A percentile compares a stretch with the other conserved stretches of the same genome.
Evolutionary conservation across 2,797 vertebrate genomes (phyloP).

Genomic region (Ptychadena robeensis): DNA sequence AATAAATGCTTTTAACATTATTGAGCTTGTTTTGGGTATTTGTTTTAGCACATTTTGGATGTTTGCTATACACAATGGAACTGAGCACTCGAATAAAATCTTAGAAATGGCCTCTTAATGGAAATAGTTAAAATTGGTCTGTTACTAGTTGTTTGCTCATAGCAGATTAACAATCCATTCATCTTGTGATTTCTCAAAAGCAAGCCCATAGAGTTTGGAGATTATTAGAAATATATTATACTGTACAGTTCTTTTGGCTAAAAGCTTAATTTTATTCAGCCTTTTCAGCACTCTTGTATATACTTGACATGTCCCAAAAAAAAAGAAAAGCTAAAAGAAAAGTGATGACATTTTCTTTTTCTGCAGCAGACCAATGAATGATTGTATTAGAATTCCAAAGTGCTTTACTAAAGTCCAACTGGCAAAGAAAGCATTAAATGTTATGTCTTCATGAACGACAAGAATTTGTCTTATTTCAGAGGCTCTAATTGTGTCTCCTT

Average conservation of each 20-base stretch:
- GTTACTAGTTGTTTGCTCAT: too few relatives aligned
- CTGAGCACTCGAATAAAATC: too few relatives aligned
- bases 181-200: too few relatives aligned
- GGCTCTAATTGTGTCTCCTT: background rate
- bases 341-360: background rate
- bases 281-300: background rate
- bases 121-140: too few relatives aligned
- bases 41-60: too few relatives aligned
- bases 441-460: conserved; percentile 6
- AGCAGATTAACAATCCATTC: too few relatives aligned
- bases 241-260: background rate
- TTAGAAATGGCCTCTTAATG: too few relatives aligned
- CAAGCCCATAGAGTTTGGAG: too few relatives aligned
- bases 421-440: conserved; percentile 1
- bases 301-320: background rate
- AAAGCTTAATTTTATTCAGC: background rate
- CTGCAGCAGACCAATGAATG: background rate
- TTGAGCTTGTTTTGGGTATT: too few relatives aligned
- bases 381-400: background rate
- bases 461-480: conserved; percentile 17
- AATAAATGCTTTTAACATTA: too few relatives aligned
- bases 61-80: too few relatives aligned
- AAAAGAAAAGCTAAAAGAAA: background rate
- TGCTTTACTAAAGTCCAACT: background rate
- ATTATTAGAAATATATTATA: background rate